phyloP scores from a whole-genome alignment of 2,113 vertebrate species.

The Tyto alba region DNA sequence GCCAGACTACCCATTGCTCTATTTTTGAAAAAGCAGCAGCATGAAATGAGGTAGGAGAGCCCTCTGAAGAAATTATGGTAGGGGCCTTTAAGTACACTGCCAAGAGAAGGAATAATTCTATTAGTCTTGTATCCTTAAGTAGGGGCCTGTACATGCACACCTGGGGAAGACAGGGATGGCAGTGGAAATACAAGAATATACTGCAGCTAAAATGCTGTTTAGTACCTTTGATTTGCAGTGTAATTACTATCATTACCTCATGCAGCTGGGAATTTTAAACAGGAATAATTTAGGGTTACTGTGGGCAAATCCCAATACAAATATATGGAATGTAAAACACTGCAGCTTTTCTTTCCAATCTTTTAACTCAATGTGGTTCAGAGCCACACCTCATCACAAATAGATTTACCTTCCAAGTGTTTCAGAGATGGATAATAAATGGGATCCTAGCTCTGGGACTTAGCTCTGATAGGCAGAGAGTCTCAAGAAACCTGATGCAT shows the following conservation, averaged over 20 bases:
- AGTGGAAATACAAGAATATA: not conserved
- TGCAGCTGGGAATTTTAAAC: not conserved
- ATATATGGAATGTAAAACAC: not conserved
- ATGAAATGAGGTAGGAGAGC: not conserved
- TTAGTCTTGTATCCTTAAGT: not conserved
- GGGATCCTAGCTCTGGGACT: not conserved
- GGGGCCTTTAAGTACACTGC: not conserved
- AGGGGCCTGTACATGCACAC: too few relatives aligned
- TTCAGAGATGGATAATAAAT: not conserved
- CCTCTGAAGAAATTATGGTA: not conserved
- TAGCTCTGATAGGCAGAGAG: not conserved
- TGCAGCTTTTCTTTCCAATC: not conserved
- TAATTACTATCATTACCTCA: not conserved
- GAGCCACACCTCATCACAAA: not conserved
- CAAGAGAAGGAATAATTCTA: not conserved
- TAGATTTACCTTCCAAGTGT: not conserved
- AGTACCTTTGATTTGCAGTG: not conserved
- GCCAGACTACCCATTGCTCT: not conserved
- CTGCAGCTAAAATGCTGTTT: not conserved
- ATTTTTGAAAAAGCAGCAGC: not conserved
- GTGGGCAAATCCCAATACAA: not conserved
- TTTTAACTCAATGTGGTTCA: not conserved
- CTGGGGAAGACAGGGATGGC: not conserved
- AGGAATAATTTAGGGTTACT: not conserved
- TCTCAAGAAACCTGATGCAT: not conserved